Percentiles rank a stretch among this genome's conserved stretches.
Evolutionary conservation across 2,113 vertebrate species (phyloP).

Genomic region (Procapra przewalskii): DNA sequence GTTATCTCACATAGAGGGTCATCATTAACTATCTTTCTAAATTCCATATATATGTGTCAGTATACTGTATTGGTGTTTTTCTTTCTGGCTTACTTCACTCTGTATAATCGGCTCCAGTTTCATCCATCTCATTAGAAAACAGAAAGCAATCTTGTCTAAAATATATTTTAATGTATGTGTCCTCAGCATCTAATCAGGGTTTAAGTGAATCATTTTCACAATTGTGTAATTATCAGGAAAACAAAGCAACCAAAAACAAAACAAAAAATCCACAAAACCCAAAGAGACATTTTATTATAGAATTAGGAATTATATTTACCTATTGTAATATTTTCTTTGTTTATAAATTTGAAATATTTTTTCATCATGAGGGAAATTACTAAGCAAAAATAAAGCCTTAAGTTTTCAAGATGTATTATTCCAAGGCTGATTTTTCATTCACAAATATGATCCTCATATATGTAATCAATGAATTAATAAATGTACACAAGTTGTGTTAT

Average conservation of each 20-base stretch:
- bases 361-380: not conserved
- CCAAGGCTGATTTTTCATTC: not conserved
- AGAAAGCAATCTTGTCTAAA: not conserved
- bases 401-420: not conserved
- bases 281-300: not conserved
- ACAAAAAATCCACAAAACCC: not conserved
- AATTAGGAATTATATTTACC: not conserved
- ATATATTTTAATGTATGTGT: not conserved
- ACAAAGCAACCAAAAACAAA: not conserved
- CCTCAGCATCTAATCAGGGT: not conserved
- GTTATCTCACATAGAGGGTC: too few species aligned
- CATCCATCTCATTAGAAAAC: too few species aligned
- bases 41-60: too few species aligned
- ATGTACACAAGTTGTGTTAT: not conserved
- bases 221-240: not conserved
- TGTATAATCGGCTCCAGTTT: too few species aligned
- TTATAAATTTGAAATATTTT: not conserved
- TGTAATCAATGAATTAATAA: not conserved
- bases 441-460: not conserved
- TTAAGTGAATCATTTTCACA: not conserved
- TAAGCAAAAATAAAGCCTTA: not conserved
- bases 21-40: too few species aligned
- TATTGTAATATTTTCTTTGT: not conserved
- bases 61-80: too few species aligned
- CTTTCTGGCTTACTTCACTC: too few species aligned